Base-by-base conservation (phyloP, 2,797 vertebrate species). In the Sebastes variabilis region DNA sequence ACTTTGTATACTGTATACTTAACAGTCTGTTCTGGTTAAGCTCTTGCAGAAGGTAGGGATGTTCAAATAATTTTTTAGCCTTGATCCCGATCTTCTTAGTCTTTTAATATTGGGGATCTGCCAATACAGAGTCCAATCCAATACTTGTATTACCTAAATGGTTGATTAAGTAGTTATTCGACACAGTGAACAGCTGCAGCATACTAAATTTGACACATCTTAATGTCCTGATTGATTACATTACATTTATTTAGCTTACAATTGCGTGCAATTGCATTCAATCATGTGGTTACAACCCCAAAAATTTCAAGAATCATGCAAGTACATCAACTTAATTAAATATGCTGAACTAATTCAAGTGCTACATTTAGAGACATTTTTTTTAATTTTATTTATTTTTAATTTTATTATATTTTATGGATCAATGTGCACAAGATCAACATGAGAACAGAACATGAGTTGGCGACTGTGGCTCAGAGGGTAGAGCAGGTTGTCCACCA, bases 401-500 rank as follows among this genome's bases (percentile, higher is more conserved):
- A 0, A 36, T 12, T 36, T 12, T 36, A 36, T 12, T 36, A 36
- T 38, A 38, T 38, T 13, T 13, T 4, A 38, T 38, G 36, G 7
- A 55, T 55, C 11, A 13, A 56, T 6, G 22, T 56, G 54, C 22
- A 24, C 0, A 0, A 38, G 13, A 38, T 38, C 13, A 38, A 38
- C 1, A 0, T 14, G 36, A 38, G 36, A 38, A 2, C 36, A 38
- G 2, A 38, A 2, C 36, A 38, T 14, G 36, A 2, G 13, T 38
- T 38, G 2, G 36, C 0, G 36, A 5, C 36, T 36, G 38, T 42
- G 38, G 38, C 2, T 42, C 38, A 42, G 38, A 42, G 1, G 38
- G 0, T 7, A 42, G 38, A 42, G 14, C 38, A 42, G 14, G 38
- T 42, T 0, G 1, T 42, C 1, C 38, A 42, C 14, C 14, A 42